Base-by-base conservation (phyloP, 2,797 vertebrate species). In the Choloepus didactylus region DNA sequence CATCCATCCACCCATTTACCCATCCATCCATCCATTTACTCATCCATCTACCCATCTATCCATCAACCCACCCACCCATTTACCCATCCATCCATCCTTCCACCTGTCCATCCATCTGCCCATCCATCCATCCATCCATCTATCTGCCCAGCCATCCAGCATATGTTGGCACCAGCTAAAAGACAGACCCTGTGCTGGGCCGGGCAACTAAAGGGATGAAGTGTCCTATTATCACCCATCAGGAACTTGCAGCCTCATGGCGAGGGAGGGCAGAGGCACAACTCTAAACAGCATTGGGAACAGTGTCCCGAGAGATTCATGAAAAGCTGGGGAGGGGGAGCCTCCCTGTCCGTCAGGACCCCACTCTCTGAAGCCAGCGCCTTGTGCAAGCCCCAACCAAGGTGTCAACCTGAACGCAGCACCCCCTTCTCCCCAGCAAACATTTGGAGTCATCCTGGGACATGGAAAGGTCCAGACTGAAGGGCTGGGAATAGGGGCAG, bases 1-100 rank as follows among this genome's bases (percentile, higher is more conserved):
- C 49, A 51, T 51, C 49, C 49, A 51, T 10, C 49, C 9, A 11
- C 9, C 49, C 49, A 10, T 51, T 14, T 2, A n/a, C 16, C n/a
- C 66, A 18, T n/a, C n/a, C n/a, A 62, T 41, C 35, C 69, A 38
- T 70, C 60, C 5, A 15, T 16, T 31, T 8, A 19, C 1, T 29
- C 3, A 12, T 0, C 4, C 51, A 10, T 3, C 27, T 21, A 56
- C 21, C 51, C 3, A 23, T 12, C 64, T 1, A 19, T 0, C 11
- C 60, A 14, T 25, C 19, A 19, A 23, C 44, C 38, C 11, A 38
- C 3, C 29, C 19, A 54, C 8, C 35, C 49, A 21, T 7, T 29
- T 12, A 18, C 27, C 16, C 21, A 35, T 0, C 25, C n/a, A 70
- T 51, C 6, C 3, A 2, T 54, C 19, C 4, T 4, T 9, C 18